Evolutionary conservation across 2,888 invertebrate species (phyloP).

Genomic region (Drosophila subsilvestris): DNA sequence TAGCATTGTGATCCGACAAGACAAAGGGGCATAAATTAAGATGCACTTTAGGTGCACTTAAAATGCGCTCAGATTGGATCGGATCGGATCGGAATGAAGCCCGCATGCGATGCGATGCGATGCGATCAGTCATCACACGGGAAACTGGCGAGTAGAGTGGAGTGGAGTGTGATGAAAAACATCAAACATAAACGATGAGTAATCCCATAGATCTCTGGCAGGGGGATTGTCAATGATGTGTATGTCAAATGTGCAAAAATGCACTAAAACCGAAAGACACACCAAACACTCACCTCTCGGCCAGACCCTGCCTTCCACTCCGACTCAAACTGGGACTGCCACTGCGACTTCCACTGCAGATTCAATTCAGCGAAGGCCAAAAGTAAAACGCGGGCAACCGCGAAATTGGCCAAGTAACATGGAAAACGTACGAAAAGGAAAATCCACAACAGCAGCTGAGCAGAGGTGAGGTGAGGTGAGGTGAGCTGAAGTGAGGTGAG

Average conservation of each 20-base stretch:
- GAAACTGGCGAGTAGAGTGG: slow-evolving; percentile 43
- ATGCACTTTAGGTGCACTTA: slow-evolving; percentile 56
- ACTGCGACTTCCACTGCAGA: slow-evolving; percentile 16
- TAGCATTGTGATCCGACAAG: slow-evolving; percentile 17
- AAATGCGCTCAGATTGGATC: slow-evolving; percentile 51
- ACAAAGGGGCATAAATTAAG: slow-evolving; percentile 71
- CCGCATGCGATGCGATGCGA: slow-evolving; percentile 48
- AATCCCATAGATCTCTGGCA: slow-evolving; percentile 15
- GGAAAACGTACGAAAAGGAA: slow-evolving; percentile 38
- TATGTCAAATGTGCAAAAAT: slow-evolving; percentile 79
- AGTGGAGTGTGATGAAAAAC: slow-evolving; percentile 10
- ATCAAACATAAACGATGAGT: slow-evolving; percentile 19
- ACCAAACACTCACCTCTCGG: slow-evolving; percentile 7
- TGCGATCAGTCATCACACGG: slow-evolving; percentile 71
- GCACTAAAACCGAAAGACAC: slow-evolving; percentile 49
- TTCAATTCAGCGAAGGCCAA: slow-evolving; percentile 67
- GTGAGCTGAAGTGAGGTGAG: slow-evolving; percentile 5
- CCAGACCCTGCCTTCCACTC: slow-evolving; percentile 37
- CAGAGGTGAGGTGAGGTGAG: too few relatives aligned
- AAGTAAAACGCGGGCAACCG: slow-evolving; percentile 61
- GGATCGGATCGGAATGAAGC: slow-evolving; percentile 42
- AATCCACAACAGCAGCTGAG: slow-evolving; percentile 27
- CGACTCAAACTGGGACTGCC: too few relatives aligned
- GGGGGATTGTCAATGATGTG: slow-evolving; percentile 50
- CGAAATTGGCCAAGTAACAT: slow-evolving; percentile 54